These are phyloP conservation scores for Lateolabrax maculatus DNA, from an alignment of 2,797 vertebrate genomes.

Conservation along the genomic window DNA sequence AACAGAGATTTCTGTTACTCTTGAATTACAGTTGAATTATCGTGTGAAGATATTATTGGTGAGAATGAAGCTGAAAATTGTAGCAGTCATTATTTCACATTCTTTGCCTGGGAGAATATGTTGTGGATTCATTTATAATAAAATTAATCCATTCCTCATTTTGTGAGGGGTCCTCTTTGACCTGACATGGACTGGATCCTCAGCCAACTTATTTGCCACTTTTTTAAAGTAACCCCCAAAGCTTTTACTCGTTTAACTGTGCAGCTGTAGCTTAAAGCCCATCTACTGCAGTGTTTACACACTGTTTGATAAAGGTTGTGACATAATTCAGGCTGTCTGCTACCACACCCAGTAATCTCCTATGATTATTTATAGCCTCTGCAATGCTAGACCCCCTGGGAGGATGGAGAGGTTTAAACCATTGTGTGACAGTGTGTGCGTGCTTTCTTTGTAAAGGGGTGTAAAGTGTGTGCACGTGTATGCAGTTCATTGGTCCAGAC, in stretches of 20 bases:
- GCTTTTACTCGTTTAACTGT: not conserved
- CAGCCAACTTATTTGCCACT: not conserved
- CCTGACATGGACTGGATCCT: not conserved
- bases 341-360: slow-evolving; percentile 64
- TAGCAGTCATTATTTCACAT: slow-evolving; percentile 41
- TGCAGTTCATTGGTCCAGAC: not conserved
- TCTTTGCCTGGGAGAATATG: slow-evolving; percentile 44
- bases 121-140: slow-evolving; percentile 46
- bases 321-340: slow-evolving; percentile 52
- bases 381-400: slow-evolving; percentile 49
- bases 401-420: slow-evolving; percentile 47
- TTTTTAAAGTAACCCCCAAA: not conserved
- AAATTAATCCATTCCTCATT: slow-evolving; percentile 26
- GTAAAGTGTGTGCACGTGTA: not conserved
- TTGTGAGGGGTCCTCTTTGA: slow-evolving; percentile 11
- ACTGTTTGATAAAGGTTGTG: slow-evolving; percentile 48
- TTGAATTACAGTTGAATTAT: slow-evolving; percentile 12
- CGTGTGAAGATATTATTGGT: slow-evolving; percentile 18
- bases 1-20: not conserved
- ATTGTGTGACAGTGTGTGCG: slow-evolving; percentile 32
- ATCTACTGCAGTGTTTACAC: slow-evolving; percentile 17
- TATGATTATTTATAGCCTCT: slow-evolving; percentile 70
- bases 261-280: slow-evolving; percentile 3
- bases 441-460: not conserved
- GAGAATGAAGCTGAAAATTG: slow-evolving; percentile 36